Conservation (phyloP, 92 coral and sea anemone genomes). For the Siderastrea radians region DNA sequence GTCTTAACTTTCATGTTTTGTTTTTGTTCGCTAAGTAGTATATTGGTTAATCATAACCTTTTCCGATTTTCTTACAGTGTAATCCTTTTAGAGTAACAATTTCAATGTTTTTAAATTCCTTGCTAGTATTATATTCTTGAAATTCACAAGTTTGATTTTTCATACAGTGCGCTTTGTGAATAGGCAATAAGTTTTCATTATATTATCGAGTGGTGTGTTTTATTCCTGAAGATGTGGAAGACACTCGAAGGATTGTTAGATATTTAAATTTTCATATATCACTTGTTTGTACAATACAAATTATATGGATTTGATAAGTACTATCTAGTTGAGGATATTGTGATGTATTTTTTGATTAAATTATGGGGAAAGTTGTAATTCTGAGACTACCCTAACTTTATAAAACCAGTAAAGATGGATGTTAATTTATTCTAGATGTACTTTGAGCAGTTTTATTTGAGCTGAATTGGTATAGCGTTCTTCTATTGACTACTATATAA, state of each 20-base stretch:
- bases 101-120: not conserved
- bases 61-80: not conserved
- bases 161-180: not conserved
- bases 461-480: too few species aligned
- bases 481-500: too few species aligned
- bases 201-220: not conserved
- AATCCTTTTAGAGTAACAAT: not conserved
- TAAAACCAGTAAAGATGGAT: constrained; percentile 6
- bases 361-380: not conserved
- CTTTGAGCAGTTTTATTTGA: not conserved
- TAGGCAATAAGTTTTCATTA: not conserved
- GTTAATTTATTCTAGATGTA: not conserved
- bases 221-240: not conserved
- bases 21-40: not conserved
- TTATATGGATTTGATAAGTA: constrained; percentile 6
- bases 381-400: not conserved
- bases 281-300: constrained; percentile 3
- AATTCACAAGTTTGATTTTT: not conserved
- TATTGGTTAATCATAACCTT: not conserved
- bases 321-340: constrained; percentile 2
- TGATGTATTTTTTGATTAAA: constrained; percentile 40
- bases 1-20: not conserved
- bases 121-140: not conserved
- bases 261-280: not conserved
- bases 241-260: not conserved